These are phyloP conservation scores for Cisticola juncidis DNA, from an alignment of 2,113 vertebrate genomes.

Conservation along the genomic window DNA sequence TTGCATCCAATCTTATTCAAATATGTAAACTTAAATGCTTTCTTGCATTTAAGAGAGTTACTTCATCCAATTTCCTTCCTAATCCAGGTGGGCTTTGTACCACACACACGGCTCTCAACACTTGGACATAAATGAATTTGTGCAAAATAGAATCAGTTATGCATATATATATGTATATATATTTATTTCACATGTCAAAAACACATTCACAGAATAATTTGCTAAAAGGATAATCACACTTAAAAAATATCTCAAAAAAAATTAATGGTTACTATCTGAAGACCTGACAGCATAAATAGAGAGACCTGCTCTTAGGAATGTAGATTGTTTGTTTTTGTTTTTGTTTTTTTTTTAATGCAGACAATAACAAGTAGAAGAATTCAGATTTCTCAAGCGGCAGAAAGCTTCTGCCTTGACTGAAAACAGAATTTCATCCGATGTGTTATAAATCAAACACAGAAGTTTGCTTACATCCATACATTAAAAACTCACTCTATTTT, in stretches of 20 bases:
- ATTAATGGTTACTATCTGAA: background rate
- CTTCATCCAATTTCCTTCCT: background rate
- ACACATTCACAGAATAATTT: background rate
- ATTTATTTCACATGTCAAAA: background rate
- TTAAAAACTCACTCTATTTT: background rate
- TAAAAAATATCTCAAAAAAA: background rate
- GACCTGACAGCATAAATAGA: background rate
- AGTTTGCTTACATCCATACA: background rate
- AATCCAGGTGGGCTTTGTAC: background rate
- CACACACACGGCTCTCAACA: background rate
- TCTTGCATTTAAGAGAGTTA: background rate
- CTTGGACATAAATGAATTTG: background rate
- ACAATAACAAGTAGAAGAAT: background rate
- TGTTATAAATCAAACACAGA: too few relatives aligned
- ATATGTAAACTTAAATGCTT: fast-evolving
- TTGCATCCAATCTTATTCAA: background rate
- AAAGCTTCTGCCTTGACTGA: background rate
- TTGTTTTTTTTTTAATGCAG: too few relatives aligned
- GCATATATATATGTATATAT: too few relatives aligned
- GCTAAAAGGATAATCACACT: background rate
- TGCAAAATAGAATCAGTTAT: background rate
- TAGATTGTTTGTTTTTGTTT: too few relatives aligned
- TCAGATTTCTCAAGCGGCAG: background rate
- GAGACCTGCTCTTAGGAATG: background rate
- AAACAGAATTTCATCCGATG: background rate